These are phyloP conservation scores for Acyrthosiphon pisum DNA, from an alignment of 1,140 invertebrate genomes.

Conservation along the genomic window DNA sequence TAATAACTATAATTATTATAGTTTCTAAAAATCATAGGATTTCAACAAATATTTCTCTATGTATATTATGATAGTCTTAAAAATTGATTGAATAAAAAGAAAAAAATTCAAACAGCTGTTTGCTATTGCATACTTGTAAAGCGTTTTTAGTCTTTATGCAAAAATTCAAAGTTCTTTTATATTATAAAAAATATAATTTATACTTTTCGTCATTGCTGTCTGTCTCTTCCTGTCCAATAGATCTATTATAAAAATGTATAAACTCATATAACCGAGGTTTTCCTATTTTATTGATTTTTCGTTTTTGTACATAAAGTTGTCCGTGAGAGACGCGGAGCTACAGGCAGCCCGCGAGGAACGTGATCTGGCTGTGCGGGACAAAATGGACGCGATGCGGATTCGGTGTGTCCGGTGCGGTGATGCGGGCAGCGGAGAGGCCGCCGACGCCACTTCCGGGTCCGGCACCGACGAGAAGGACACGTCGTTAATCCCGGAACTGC, in stretches of 20 bases:
- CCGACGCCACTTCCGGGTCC: constrained; percentile 76
- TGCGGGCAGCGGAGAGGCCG: constrained; percentile 63
- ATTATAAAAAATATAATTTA: too few species aligned
- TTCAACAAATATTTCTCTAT: too few species aligned
- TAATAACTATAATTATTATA: too few species aligned
- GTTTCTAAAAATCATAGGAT: too few species aligned
- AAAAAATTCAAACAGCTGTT: too few species aligned
- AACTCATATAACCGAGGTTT: too few species aligned
- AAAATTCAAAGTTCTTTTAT: too few species aligned
- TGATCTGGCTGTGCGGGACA: constrained; percentile 77
- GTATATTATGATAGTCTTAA: too few species aligned
- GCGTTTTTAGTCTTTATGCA: too few species aligned
- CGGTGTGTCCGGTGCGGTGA: constrained; percentile 81
- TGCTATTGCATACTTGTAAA: too few species aligned
- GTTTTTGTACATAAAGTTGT: constrained; percentile 66
- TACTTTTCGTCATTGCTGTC: neutral
- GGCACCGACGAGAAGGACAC: constrained; percentile 68
- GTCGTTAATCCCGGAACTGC: constrained; percentile 79
- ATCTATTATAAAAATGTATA: neutral
- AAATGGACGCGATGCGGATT: constrained; percentile 70
- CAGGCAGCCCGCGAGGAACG: constrained; percentile 80
- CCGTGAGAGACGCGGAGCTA: constrained; percentile 83
- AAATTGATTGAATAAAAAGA: too few species aligned
- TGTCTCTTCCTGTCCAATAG: neutral
- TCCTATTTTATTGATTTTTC: neutral